Base-by-base conservation (phyloP, 2,113 vertebrate species). In the Struthio camelus region DNA sequence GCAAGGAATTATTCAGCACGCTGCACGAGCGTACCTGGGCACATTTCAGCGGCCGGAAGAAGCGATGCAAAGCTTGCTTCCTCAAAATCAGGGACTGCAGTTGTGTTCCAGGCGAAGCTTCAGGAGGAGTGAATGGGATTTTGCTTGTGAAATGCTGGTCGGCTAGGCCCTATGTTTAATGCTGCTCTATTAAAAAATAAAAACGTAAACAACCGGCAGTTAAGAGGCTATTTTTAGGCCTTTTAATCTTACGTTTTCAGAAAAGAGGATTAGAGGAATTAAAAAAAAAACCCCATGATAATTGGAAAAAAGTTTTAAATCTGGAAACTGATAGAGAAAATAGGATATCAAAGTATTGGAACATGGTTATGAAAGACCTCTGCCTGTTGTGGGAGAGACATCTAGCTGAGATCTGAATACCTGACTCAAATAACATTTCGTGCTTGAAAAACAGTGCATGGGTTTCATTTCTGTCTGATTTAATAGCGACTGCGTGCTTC, bases 1-100 rank as follows among this genome's bases (percentile, higher is more conserved):
- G 95, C 89, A 96, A 80, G 95, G 59, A 94, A 25, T 95, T 66
- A 42, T 62, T 80, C 87, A 87, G 17, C 58, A 2, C 32, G 14
- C 38, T 19, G 30, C 81, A 34, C 62, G 50, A 0, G 34, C 69
- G 48, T 40, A 77, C 27, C 75, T 71, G 38, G 34, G 50, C n/a
- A 58, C 36, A 36, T 69, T 85, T 82, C 40, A 36, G 36, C 54
- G 44, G 76, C 20, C 54, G 79, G 80, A 59, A 62, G 20, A 28
- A 85, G 67, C 65, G 78, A 48, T 3, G 23, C 36, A 71, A 46
- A 80, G 61, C 44, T 94, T 18, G 17, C 81, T 90, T 51, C 59
- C 46, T 75, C 46, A 58, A 78, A 87, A 72, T 48, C 32, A 84
- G 93, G 58, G 25, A n/a, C 54, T 64, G 44, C 53, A 14, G 1